phyloP scores from a whole-genome alignment of 2,888 invertebrate species.

The Sminthurides aquaticus region DNA sequence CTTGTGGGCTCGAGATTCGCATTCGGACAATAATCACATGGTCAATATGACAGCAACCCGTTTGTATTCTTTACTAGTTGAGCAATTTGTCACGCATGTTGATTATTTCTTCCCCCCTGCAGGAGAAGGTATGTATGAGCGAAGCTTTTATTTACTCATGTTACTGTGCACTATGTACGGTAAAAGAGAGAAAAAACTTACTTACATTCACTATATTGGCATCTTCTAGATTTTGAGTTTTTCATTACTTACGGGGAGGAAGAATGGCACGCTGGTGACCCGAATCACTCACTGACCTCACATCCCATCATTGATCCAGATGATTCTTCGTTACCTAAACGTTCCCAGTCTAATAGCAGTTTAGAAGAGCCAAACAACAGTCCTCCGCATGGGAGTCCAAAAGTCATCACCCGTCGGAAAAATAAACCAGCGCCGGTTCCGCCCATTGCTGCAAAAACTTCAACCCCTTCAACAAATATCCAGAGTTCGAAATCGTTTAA shows the following conservation, averaged over 20 bases:
- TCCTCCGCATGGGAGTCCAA: constrained; percentile 67
- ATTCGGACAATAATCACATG: constrained; percentile 30
- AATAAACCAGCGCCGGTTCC: constrained; percentile 57
- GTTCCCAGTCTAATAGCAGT: constrained; percentile 62
- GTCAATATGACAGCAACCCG: constrained; percentile 75
- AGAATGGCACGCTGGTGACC: background rate
- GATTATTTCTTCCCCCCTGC: constrained; percentile 73
- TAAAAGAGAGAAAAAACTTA: constrained; percentile 3
- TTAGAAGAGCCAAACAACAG: constrained; percentile 52
- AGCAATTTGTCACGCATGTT: constrained; percentile 68
- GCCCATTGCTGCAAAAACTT: constrained; percentile 19
- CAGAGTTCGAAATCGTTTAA: background rate
- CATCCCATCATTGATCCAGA: background rate
- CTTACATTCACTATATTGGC: no score
- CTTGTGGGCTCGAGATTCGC: constrained; percentile 61
- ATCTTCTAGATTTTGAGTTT: constrained; percentile 66
- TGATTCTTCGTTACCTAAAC: constrained; percentile 48
- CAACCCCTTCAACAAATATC: background rate
- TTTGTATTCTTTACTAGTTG: constrained; percentile 75
- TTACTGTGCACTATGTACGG: background rate
- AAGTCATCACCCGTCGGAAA: constrained; percentile 62
- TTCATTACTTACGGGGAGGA: constrained; percentile 54
- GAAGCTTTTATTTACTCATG: constrained; percentile 3
- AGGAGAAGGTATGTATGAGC: constrained; percentile 26
- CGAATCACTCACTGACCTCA: background rate